Evolutionary conservation across 2,113 vertebrate species (phyloP), one percentile per base, ranked within the genome.

Genomic region (Jaculus jaculus): DNA sequence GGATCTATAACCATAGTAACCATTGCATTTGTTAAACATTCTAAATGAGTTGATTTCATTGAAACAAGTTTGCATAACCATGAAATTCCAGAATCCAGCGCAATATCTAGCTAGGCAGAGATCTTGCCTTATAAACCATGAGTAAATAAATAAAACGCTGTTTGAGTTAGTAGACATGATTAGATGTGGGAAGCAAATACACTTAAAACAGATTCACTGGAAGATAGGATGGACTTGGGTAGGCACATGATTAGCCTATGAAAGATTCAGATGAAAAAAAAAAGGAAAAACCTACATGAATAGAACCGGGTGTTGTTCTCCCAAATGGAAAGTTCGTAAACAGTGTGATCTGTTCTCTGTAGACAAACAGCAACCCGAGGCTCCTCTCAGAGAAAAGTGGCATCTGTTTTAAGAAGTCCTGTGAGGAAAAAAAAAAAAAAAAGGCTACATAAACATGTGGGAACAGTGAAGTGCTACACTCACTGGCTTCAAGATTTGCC

Each of bases 391-490:
- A 37, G 69, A 93, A 90, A 95, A 82, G 60, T 65, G 84, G 71
- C 85, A 92, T 94, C 87, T 94, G 87, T 94, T 94, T 79, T 80
- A 96, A 83, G 92, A 94, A 96, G 34, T 66, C 47, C 84, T 89
- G 94, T 94, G 95, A 96, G 94, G 82, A 66, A 88, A 81, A 77
- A 87, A 61, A 47, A 47, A 78, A 66, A 88, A 81, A 77, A 87
- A 61, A 47, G 8, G 42, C 51, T 77, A 63, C 5, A 83, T 90
- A 96, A 97, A 91, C 72, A 93, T 79, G 80, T 82, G 94, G 30
- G 54, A 91, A 60, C 20, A 72, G 47, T 30, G 15, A 72, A 68
- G 75, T 79, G 58, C 24, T 63, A 89, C 21, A 82, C 81, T 77
- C 42, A 63, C 69, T 89, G 68, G 94, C 78, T 92, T 65, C 75